phyloP scores from a whole-genome alignment of 2,888 invertebrate genomes.

The Meghimatium bilineatum region DNA sequence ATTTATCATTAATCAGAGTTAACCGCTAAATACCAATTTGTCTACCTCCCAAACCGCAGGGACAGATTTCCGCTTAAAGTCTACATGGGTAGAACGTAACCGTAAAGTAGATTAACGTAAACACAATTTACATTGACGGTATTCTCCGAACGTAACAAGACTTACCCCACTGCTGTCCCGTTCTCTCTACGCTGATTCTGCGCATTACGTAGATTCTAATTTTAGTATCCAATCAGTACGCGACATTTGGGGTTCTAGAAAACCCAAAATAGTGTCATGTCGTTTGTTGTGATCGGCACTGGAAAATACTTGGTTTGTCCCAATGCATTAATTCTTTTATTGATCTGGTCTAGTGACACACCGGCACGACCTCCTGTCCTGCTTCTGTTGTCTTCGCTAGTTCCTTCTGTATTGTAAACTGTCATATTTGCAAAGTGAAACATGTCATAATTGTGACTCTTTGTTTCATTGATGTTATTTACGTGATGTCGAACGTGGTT shows the following conservation, averaged over 20 bases:
- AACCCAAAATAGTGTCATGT: slow-evolving; percentile 13
- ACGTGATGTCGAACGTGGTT: no score
- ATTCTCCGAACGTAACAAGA: background rate
- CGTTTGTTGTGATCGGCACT: background rate
- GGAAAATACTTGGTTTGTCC: slow-evolving; percentile 17
- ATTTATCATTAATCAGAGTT: no score
- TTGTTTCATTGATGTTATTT: background rate
- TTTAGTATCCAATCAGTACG: slow-evolving; percentile 13
- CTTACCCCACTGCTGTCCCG: background rate
- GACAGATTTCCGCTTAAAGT: no score
- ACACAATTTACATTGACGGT: background rate
- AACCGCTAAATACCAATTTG: no score
- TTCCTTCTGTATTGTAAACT: background rate
- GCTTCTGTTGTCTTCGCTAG: background rate
- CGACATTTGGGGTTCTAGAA: background rate
- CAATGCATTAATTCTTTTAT: slow-evolving; percentile 25
- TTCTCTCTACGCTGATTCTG: background rate
- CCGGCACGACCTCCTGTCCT: background rate
- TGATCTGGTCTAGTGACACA: slow-evolving; percentile 4
- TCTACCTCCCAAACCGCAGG: no score
- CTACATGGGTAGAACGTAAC: no score
- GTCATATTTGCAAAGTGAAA: background rate
- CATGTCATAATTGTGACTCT: background rate
- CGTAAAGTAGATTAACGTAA: no score
- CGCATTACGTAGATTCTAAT: slow-evolving; percentile 20